Conservation (phyloP, 35 echinoderm and acorn worm genomes). For the Patiria miniata region DNA sequence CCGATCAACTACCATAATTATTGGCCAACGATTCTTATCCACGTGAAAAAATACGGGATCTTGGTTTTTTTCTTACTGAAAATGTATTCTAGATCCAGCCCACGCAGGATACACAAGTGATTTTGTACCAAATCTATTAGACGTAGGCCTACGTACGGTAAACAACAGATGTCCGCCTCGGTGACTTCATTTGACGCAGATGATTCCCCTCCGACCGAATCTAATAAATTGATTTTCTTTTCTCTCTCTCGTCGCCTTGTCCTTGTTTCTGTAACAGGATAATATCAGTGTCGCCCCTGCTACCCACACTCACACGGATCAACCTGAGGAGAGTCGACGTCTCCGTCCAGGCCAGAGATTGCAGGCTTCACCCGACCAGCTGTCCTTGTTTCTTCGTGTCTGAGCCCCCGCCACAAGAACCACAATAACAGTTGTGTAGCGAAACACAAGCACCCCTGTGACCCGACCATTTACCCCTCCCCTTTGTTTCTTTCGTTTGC, state of each 20-base stretch:
- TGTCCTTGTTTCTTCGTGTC: not conserved
- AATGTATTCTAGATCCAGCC: too few relatives aligned
- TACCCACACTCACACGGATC: not conserved
- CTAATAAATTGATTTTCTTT: not conserved
- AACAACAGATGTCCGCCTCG: too few relatives aligned
- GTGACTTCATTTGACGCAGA: too few relatives aligned
- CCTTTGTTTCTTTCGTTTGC: constrained; percentile 3
- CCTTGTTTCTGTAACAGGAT: not conserved
- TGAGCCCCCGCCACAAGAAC: not conserved
- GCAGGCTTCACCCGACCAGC: not conserved
- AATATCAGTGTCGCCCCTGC: not conserved
- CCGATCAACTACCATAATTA: too few relatives aligned
- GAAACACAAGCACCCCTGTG: not conserved
- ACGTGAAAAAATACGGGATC: too few relatives aligned
- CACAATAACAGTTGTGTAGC: not conserved
- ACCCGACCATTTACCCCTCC: not conserved
- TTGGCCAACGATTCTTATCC: too few relatives aligned
- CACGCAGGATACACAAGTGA: too few relatives aligned
- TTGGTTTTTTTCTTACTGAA: too few relatives aligned
- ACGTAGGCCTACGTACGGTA: too few relatives aligned
- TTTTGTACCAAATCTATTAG: too few relatives aligned
- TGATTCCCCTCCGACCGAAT: not conserved
- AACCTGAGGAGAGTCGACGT: not conserved
- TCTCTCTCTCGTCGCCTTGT: not conserved
- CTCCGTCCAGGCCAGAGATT: not conserved